phyloP scores from a whole-genome alignment of 1,140 invertebrate species.

The Armadillidium nasatum region DNA sequence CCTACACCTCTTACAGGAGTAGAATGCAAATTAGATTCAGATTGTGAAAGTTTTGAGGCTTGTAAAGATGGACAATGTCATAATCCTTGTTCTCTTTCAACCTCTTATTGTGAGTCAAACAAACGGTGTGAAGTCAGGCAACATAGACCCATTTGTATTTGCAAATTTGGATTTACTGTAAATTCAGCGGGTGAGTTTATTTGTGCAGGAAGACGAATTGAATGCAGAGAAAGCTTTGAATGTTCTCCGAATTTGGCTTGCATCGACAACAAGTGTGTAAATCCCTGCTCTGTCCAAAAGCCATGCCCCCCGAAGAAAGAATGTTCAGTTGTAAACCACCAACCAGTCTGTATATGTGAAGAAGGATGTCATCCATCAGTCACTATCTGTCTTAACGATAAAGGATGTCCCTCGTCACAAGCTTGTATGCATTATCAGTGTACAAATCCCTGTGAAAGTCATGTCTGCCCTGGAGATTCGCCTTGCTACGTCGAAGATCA shows the following conservation, averaged over 20 bases:
- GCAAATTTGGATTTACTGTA: constrained; percentile 77
- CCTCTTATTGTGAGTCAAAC: constrained; percentile 65
- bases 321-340: constrained; percentile 78
- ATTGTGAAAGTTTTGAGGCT: constrained; percentile 69
- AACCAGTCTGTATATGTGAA: constrained; percentile 75
- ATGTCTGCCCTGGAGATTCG: constrained; percentile 69
- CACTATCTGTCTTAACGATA: constrained; percentile 81
- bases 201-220: constrained; percentile 59
- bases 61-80: constrained; percentile 69
- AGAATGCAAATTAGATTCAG: constrained; percentile 59
- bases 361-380: constrained; percentile 77
- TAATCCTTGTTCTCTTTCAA: constrained; percentile 63
- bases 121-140: constrained; percentile 81
- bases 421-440: constrained; percentile 84
- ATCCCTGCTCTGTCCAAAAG: constrained; percentile 64
- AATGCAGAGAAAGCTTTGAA: constrained; percentile 73
- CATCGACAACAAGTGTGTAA: constrained; percentile 71
- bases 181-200: constrained; percentile 76
- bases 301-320: constrained; percentile 70
- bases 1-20: constrained; percentile 34
- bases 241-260: constrained; percentile 81
- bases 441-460: constrained; percentile 77
- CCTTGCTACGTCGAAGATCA: constrained; percentile 88
- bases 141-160: constrained; percentile 78
- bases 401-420: constrained; percentile 73